Base-by-base conservation (phyloP, 2,888 invertebrate species). In the Drosophila nigricruria region DNA sequence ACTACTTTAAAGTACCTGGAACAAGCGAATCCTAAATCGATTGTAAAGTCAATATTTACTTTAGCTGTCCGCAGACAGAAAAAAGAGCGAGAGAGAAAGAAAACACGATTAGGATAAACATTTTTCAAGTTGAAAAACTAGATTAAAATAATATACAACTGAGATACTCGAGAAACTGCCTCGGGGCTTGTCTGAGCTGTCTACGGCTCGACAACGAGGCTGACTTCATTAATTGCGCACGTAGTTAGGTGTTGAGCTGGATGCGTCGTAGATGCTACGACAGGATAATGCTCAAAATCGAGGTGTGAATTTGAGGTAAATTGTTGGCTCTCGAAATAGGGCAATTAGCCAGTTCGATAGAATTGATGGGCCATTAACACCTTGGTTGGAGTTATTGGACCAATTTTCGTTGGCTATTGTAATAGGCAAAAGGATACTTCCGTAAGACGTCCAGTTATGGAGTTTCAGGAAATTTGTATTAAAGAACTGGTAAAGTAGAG, bases 11-110 rank as follows among this genome's bases (percentile, higher is more conserved):
- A 27, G 47, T 81, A 82, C 85, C 77, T 79, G 69, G 64, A 69
- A 80, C 2, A 1, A 6, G 38, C 4, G 50, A 59, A 20, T 59
- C 72, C 64, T 84, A 89, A 87, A 75, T 78, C 82, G 80, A 90
- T 86, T 88, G 77, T 64, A 90, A 76, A 89, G 91, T 90, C 91
- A 91, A 90, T 91, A 91, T 91, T 91, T 85, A 79, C 72, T 89
- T 84, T 80, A 43, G 42, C 20, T 50, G 34, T 36, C 12, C 10
- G 30, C 16, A 30, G 16, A 34, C 32, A 56, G 36, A 30, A 14
- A 4, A 12, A n/a, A 53, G n/a, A n/a, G 53, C 0, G 1, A 54
- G 40, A 27, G 18, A 18, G 20, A 30, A 30, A 40, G n/a, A 36
- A 52, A 34, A 52, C 52, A 42, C 23, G 43, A 43, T 62, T 43